Conservation (phyloP, 1,140 invertebrate species). For the Octopus sinensis region DNA sequence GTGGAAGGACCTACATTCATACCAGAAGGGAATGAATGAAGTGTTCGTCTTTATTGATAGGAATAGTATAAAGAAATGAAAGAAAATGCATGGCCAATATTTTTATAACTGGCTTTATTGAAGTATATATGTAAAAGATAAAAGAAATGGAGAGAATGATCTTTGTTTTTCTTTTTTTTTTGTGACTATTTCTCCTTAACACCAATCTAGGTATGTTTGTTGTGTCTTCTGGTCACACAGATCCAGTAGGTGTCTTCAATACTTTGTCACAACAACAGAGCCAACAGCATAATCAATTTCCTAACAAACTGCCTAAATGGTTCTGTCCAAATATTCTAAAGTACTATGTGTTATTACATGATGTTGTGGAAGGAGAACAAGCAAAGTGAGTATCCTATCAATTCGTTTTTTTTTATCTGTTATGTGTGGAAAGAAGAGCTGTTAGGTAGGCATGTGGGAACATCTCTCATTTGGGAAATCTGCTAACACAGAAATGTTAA, state of each 20-base stretch:
- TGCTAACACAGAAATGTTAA: too few relatives aligned
- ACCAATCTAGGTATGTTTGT: constrained; percentile 64
- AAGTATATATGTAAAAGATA: too few relatives aligned
- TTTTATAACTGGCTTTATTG: too few relatives aligned
- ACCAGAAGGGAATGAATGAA: too few relatives aligned
- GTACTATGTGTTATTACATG: constrained; percentile 87
- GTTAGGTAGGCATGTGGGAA: too few relatives aligned
- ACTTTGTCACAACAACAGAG: constrained; percentile 75
- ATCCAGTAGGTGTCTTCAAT: constrained; percentile 76
- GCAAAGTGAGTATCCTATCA: constrained; percentile 59
- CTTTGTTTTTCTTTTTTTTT: background rate
- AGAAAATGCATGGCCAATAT: too few relatives aligned
- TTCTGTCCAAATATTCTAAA: constrained; percentile 80
- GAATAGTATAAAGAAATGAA: too few relatives aligned
- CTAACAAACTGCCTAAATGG: constrained; percentile 69
- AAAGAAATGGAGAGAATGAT: background rate
- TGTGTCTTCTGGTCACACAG: constrained; percentile 75
- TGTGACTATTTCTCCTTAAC: background rate
- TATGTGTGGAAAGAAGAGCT: too few relatives aligned
- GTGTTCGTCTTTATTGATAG: too few relatives aligned
- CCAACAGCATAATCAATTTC: constrained; percentile 71
- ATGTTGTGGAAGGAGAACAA: constrained; percentile 68
- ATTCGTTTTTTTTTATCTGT: too few relatives aligned
- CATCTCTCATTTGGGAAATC: too few relatives aligned
- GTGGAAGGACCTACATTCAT: too few relatives aligned